These are phyloP conservation scores for Morus bassanus DNA, from an alignment of 2,797 vertebrate genomes.

Conservation along the genomic window DNA sequence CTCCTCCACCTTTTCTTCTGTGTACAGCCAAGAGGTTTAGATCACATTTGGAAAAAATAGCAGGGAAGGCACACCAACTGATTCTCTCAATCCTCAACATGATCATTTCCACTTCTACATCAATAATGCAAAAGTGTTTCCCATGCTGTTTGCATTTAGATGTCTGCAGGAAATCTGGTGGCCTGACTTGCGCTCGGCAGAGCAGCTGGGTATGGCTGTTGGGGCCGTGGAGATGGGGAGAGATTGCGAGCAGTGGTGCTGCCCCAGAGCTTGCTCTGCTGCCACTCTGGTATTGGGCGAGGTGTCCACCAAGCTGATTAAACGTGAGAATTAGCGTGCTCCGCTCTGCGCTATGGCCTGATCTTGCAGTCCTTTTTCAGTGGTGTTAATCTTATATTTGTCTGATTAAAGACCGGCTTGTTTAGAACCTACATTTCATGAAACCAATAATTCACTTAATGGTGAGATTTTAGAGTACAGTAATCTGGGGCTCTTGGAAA, in stretches of 20 bases:
- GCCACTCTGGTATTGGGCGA: accelerated
- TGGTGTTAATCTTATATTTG: neutral
- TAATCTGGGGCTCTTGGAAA: neutral
- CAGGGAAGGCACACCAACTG: neutral
- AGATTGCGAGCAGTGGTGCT: neutral
- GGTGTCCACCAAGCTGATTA: neutral
- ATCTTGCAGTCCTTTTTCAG: neutral
- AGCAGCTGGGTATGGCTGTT: neutral
- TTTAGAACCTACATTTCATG: neutral
- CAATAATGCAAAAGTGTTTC: neutral
- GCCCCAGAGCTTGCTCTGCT: neutral
- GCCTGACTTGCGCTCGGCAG: accelerated
- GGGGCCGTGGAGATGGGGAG: accelerated
- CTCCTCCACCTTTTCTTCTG: neutral
- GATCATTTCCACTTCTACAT: neutral
- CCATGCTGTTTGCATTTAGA: neutral
- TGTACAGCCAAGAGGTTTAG: neutral
- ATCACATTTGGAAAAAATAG: neutral
- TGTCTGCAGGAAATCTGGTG: neutral
- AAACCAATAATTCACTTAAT: neutral
- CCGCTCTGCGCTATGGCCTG: accelerated
- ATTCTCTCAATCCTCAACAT: neutral
- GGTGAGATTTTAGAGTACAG: neutral
- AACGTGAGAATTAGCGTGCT: neutral
- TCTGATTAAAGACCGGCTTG: neutral